Evolutionary conservation across 2,797 vertebrate genomes (phyloP).

Genomic region (Leucoraja ocellata): DNA sequence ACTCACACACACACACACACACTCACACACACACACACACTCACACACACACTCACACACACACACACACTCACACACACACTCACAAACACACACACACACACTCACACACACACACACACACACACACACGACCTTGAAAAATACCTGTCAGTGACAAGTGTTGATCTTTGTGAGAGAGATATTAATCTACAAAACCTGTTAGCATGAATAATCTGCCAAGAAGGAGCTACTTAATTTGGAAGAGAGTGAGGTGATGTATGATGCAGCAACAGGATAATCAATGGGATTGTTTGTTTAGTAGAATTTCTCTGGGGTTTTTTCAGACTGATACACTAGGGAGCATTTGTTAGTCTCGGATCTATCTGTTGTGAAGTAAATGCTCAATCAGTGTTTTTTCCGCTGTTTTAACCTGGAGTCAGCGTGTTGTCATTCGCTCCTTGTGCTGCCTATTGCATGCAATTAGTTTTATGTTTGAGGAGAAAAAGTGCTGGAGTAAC

Average conservation of each 20-base stretch:
- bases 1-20: too few relatives aligned
- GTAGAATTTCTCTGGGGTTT: not conserved
- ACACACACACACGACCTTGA: slow-evolving; percentile 45
- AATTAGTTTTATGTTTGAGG: not conserved
- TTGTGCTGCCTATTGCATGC: not conserved
- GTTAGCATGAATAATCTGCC: slow-evolving; percentile 39
- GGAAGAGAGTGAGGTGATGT: not conserved
- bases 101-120: too few relatives aligned
- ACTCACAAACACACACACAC: too few relatives aligned
- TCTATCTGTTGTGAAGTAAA: not conserved
- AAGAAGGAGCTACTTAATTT: slow-evolving; percentile 30
- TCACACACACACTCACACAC: too few relatives aligned
- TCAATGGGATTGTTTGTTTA: not conserved
- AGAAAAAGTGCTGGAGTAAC: too few relatives aligned
- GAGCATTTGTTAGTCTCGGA: not conserved
- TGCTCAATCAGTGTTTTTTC: not conserved
- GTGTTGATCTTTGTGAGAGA: slow-evolving; percentile 43
- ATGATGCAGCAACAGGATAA: slow-evolving; percentile 14
- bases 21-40: too few relatives aligned
- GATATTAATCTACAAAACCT: slow-evolving; percentile 47
- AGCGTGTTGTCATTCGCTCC: too few relatives aligned
- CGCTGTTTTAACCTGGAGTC: not conserved
- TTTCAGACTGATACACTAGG: not conserved
- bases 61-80: too few relatives aligned
- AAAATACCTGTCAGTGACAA: slow-evolving; percentile 44